Evolutionary conservation across 2,113 vertebrate species (phyloP), one percentile per base, ranked within the genome.

Genomic region (Mesoclemmys tuberculata): DNA sequence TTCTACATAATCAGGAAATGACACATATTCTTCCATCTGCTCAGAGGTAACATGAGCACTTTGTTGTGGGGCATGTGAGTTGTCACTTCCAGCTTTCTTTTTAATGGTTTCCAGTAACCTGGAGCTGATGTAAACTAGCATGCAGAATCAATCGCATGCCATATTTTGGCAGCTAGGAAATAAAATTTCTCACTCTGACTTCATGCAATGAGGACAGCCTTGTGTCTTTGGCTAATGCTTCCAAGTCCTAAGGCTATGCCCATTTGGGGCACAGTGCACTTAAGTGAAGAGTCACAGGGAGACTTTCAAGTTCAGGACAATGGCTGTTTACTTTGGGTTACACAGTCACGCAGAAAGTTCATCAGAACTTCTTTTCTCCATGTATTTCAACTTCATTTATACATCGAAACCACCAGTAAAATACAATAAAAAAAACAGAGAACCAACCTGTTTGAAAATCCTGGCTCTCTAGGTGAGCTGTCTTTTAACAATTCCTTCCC

Each of bases 91-190:
- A 81, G 55, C 61, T 89, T 93, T 89, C 94, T 94, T 71, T 14
- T 90, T 77, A 80, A 26, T 81, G 87, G 94, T 71, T 95, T 94
- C 89, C 81, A 93, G 81, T 93, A 93, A 74, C 46, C 24, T 35
- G 49, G 90, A 85, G 0, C 0, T 6, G 79, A 90, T 35, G 46
- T 4, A 68, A 90, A 61, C 78, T 79, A 56, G 0, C 0, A 2
- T 6, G 41, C 35, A 44, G 51, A 71, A 64, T 49, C 5, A 71
- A 64, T 49, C 5, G 13, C 61, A 10, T 0, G 2, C 38, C 58
- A 4, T 88, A 77, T 80, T 64, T 75, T 16, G 82, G 54, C 44
- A 90, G 87, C 9, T 80, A 85, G 85, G 16, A 18, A 84, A 35
- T 35, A 77, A 48, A 3, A 16, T 52, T 52, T 52, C 14, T 52